Base-by-base conservation (phyloP, 2,797 vertebrate species). In the Steatocranus sp. region DNA sequence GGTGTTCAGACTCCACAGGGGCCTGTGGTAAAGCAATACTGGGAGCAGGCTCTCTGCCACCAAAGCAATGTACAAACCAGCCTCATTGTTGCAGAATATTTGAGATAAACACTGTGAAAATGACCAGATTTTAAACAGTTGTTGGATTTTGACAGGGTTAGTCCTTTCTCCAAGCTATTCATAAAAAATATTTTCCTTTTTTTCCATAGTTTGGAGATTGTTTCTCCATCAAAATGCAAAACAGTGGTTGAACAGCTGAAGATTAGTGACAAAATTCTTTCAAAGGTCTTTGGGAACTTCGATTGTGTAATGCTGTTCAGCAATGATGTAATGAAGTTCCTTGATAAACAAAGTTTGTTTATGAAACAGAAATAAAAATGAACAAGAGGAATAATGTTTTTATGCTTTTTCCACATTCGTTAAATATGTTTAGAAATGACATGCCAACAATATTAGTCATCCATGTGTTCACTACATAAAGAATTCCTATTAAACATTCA, bases 1-100 rank as follows among this genome's bases (percentile, higher is more conserved):
- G 86, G 83, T 84, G 82, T 87, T 85, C 82, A 81, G 53, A 77
- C 83, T 91, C 87, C 46, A 76, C 76, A 54, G 85, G 80, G 84
- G 68, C 30, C 50, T 46, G 76, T 88, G 84, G 84, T 83, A 86
- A 81, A 83, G 80, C 80, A 80, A 83, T 75, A 82, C 56, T 25
- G 36, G 79, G 34, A 86, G 78, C 76, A 84, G 84, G 79, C 36
- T 48, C 34, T 11, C 77, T 5, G 2, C 70, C 15, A 20, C 70
- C 48, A 50, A 76, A 14, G 30, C 34, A 54, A 43, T 51, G 80
- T 53, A 68, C 25, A 68, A 25, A 23, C 43, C 43, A 48, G 43
- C 18, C 68, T 73, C 25, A n/a, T 32, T 32, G 68, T 32, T 4
- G 9, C 38, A 68, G 48, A 79, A 63, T 53, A 36, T 48, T 51